Evolutionary conservation across 2,113 vertebrate genomes (phyloP).

Genomic region (Syrmaticus mikado): DNA sequence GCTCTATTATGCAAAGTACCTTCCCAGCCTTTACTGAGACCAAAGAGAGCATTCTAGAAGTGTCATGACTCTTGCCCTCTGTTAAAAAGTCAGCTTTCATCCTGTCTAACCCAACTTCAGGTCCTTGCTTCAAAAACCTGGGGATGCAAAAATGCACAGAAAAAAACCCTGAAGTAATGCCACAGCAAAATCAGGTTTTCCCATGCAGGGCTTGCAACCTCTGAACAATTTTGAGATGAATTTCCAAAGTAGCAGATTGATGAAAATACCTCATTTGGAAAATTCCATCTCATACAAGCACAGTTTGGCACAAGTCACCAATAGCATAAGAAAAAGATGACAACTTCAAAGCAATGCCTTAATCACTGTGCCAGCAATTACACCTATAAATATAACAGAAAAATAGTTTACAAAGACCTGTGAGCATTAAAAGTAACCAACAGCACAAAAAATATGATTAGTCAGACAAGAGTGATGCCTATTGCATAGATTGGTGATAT

Average conservation of each 20-base stretch:
- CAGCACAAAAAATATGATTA: neutral
- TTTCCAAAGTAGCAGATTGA: neutral
- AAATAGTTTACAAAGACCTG: neutral
- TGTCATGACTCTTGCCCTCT: too few relatives aligned
- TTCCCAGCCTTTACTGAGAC: neutral
- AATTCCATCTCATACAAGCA: neutral
- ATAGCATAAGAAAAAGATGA: neutral
- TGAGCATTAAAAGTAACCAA: neutral
- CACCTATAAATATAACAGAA: neutral
- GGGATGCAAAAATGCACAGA: neutral
- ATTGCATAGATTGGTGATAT: neutral
- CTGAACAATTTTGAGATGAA: neutral
- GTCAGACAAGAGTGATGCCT: neutral
- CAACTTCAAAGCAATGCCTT: neutral
- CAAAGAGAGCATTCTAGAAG: neutral
- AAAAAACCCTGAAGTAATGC: neutral
- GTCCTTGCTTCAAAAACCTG: neutral
- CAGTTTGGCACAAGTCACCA: neutral
- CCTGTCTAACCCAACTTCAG: neutral
- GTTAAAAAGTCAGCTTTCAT: neutral
- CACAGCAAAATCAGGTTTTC: neutral
- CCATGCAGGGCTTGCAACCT: neutral
- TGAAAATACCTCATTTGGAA: neutral
- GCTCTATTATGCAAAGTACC: neutral
- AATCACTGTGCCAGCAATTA: neutral